phyloP scores from a whole-genome alignment of 2,888 invertebrate genomes.

The Drosophila suboccidentalis region DNA sequence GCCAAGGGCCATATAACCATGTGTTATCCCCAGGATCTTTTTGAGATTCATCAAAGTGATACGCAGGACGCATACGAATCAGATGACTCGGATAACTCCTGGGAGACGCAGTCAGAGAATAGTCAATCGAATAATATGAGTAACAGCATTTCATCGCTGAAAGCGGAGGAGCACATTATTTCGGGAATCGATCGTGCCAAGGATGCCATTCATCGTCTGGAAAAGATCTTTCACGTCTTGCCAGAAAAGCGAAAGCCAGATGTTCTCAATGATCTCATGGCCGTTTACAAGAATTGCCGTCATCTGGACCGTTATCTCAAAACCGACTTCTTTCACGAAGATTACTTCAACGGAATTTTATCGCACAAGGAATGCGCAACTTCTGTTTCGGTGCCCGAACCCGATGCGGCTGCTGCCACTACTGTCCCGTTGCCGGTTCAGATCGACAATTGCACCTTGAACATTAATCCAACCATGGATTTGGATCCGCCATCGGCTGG shows the following conservation, averaged over 20 bases:
- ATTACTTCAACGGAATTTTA: conserved; percentile 91
- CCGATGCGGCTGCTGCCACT: neutral
- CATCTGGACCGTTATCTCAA: conserved; percentile 94
- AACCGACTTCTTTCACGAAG: conserved; percentile 94
- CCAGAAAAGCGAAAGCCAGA: conserved; percentile 91
- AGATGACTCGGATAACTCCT: conserved; percentile 91
- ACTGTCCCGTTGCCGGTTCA: neutral
- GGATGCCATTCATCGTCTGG: conserved; percentile 90
- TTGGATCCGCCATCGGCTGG: conserved; percentile 2
- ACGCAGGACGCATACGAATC: conserved; percentile 87
- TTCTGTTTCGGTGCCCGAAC: neutral
- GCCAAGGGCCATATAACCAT: conserved; percentile 93
- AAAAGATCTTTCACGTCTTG: conserved; percentile 92
- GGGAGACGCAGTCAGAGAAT: conserved; percentile 92
- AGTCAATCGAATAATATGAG: conserved; percentile 80
- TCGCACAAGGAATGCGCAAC: conserved; percentile 86
- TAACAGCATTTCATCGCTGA: conserved; percentile 71
- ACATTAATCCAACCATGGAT: conserved; percentile 3
- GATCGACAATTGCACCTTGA: neutral
- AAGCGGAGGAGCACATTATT: conserved; percentile 89
- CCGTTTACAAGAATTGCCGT: conserved; percentile 94
- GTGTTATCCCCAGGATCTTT: conserved; percentile 97
- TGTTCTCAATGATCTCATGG: conserved; percentile 92
- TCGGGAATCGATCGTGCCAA: conserved; percentile 92
- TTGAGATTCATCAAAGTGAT: conserved; percentile 91